These are phyloP conservation scores for Dipodomys ordii DNA, from an alignment of 2,113 vertebrate species.

Conservation along the genomic window DNA sequence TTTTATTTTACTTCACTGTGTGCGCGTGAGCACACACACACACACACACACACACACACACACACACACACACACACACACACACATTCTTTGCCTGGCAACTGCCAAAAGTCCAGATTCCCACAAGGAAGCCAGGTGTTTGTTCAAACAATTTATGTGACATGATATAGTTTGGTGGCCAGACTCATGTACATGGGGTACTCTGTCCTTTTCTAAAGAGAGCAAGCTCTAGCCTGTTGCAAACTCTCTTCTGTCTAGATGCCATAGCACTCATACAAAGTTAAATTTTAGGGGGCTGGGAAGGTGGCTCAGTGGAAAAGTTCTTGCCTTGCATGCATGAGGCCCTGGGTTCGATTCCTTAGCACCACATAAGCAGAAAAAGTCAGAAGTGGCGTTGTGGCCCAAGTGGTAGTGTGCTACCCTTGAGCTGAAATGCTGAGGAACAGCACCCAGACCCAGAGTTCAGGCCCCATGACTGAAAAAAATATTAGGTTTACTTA, in stretches of 20 bases:
- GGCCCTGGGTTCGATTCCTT: too few species aligned
- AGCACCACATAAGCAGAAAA: too few species aligned
- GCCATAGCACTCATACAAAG: not conserved
- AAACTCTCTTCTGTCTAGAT: conserved; percentile 1
- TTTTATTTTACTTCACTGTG: not conserved
- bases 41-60: too few species aligned
- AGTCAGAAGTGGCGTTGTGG: too few species aligned
- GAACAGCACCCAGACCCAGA: not conserved
- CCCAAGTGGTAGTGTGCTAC: too few species aligned
- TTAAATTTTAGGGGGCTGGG: not conserved
- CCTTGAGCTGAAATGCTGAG: too few species aligned
- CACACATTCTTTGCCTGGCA: not conserved
- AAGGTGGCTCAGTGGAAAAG: too few species aligned
- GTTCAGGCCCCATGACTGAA: too few species aligned
- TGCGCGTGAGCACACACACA: too few species aligned
- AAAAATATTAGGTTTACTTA: not conserved
- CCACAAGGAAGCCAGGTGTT: not conserved
- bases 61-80: not conserved
- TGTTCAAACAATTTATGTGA: not conserved
- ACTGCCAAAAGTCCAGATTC: not conserved
- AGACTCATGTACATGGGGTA: not conserved
- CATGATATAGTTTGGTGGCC: not conserved
- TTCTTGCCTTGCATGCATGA: too few species aligned
- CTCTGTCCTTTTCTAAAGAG: not conserved
- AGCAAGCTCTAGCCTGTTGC: not conserved